Conservation (phyloP, 2,113 vertebrate genomes). For the Sitta europaea region DNA sequence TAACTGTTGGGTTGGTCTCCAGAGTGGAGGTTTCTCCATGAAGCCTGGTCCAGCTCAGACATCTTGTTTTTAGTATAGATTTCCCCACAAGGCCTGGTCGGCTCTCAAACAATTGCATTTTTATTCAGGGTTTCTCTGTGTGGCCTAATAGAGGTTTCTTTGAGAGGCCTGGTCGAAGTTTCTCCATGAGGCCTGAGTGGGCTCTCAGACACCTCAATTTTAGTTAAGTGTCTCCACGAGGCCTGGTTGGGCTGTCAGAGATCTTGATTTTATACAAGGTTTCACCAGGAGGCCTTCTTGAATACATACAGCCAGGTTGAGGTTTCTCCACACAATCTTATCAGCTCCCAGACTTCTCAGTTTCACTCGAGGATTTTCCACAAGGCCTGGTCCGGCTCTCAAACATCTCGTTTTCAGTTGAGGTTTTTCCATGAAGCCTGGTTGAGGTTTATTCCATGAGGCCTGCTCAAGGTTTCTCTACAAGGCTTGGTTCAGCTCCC, state of each 20-base stretch:
- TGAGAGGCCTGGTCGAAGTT: neutral
- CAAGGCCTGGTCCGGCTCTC: neutral
- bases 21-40: fast-evolving
- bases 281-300: too few species aligned
- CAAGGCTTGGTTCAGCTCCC: neutral
- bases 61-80: fast-evolving
- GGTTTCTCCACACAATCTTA: too few species aligned
- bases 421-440: neutral
- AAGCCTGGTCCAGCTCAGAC: neutral
- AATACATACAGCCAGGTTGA: too few species aligned
- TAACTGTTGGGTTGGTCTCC: neutral
- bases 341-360: too few species aligned
- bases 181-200: neutral
- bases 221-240: too few species aligned
- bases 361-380: too few species aligned
- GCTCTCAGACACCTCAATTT: too few species aligned
- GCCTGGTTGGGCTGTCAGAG: too few species aligned
- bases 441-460: too few species aligned
- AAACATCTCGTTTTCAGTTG: neutral
- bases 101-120: neutral
- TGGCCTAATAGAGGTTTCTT: neutral
- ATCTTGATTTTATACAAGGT: too few species aligned
- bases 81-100: neutral
- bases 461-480: too few species aligned
- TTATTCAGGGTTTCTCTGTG: neutral